These are phyloP conservation scores for Ictalurus furcatus DNA, from an alignment of 2,113 vertebrate species.

Conservation along the genomic window DNA sequence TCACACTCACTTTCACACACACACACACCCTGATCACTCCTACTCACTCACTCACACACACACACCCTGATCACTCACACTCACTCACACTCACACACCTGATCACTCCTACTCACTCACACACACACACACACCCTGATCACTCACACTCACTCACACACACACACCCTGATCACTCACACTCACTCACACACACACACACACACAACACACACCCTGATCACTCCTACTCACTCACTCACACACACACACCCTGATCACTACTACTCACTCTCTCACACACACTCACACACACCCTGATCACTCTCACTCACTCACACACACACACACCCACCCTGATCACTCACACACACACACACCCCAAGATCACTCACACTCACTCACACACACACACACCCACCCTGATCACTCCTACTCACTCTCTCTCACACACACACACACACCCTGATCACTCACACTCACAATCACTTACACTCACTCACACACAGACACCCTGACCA, in stretches of 20 bases:
- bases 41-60: not conserved
- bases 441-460: not conserved
- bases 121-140: not conserved
- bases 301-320: too few relatives aligned
- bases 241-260: not conserved
- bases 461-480: too few relatives aligned
- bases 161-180: not conserved
- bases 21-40: not conserved
- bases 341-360: not conserved
- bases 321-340: too few relatives aligned
- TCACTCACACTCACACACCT: not conserved
- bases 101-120: not conserved
- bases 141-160: too few relatives aligned
- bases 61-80: not conserved
- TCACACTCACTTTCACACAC: not conserved
- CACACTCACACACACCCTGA: not conserved
- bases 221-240: too few relatives aligned
- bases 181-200: not conserved
- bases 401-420: not conserved
- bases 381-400: not conserved
- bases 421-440: not conserved
- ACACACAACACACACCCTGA: not conserved
- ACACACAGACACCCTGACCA: not conserved
- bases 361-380: not conserved
- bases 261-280: not conserved